Evolutionary conservation across 2,113 vertebrate genomes (phyloP).

Genomic region (Forbesichthys agassizii): DNA sequence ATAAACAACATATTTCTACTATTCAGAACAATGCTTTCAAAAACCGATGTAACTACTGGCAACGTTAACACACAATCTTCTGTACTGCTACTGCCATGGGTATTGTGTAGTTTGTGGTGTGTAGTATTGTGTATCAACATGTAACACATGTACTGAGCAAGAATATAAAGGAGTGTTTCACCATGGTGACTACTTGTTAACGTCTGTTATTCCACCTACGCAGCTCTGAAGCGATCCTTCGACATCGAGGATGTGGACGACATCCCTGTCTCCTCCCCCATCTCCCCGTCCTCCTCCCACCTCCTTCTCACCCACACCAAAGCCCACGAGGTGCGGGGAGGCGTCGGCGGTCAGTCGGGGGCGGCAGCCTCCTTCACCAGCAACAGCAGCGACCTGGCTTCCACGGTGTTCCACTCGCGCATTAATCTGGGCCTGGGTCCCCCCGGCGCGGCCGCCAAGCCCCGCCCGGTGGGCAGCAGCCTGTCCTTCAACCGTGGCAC

Average conservation of each 20-base stretch:
- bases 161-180: not conserved
- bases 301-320: conserved; percentile 57
- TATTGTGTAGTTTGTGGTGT: no score
- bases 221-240: conserved; percentile 87
- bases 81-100: no score
- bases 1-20: no score
- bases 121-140: not conserved
- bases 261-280: conserved; percentile 57
- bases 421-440: conserved; percentile 33
- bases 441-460: conserved; percentile 66
- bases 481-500: conserved; percentile 78
- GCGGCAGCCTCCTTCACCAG: conserved; percentile 37
- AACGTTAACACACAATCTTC: no score
- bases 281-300: conserved; percentile 60
- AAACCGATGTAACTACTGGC: no score
- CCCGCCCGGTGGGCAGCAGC: conserved; percentile 63
- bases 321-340: conserved; percentile 45
- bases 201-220: not conserved
- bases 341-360: conserved; percentile 19
- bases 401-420: conserved; percentile 53
- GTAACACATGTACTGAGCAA: not conserved
- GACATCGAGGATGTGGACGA: conserved; percentile 82
- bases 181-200: not conserved
- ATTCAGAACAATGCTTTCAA: no score
- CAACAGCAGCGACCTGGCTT: conserved; percentile 32